Percentiles rank a stretch among this genome's conserved stretches.
phyloP scores from a whole-genome alignment of 2,113 vertebrate genomes.

The Dipodomys merriami region DNA sequence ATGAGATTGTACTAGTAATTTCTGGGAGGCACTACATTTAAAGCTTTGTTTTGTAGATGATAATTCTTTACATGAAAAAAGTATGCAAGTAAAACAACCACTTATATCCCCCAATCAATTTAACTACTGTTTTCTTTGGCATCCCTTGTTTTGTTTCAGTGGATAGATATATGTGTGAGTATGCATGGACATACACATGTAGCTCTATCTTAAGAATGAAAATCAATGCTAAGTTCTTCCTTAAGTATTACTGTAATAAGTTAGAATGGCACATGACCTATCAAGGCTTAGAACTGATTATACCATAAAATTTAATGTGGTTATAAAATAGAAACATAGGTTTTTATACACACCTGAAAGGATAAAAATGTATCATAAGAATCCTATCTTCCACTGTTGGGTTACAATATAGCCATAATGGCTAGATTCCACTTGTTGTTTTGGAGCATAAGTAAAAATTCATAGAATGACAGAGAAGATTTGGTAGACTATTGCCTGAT shows the following conservation, averaged over 20 bases:
- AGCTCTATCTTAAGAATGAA: not conserved
- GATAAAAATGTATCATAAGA: not conserved
- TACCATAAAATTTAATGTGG: not conserved
- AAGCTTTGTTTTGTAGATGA: not conserved
- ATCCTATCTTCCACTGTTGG: not conserved
- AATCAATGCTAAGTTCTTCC: not conserved
- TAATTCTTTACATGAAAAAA: not conserved
- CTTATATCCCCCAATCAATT: not conserved
- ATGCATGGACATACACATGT: not conserved
- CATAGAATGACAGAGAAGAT: not conserved
- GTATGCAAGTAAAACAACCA: not conserved
- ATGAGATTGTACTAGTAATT: not conserved
- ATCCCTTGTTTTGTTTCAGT: not conserved
- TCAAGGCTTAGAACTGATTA: not conserved
- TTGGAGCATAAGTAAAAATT: not conserved
- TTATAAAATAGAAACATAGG: not conserved
- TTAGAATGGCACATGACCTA: not conserved
- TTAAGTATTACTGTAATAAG: not conserved
- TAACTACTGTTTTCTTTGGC: not conserved
- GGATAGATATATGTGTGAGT: accelerated
- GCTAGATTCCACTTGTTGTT: not conserved
- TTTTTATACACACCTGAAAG: not conserved
- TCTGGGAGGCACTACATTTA: not conserved
- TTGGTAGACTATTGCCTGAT: not conserved
- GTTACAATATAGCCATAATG: not conserved